Base-by-base conservation (phyloP, 37 sponge, comb jelly and placozoan species). In the Dysidea cf. avara region DNA sequence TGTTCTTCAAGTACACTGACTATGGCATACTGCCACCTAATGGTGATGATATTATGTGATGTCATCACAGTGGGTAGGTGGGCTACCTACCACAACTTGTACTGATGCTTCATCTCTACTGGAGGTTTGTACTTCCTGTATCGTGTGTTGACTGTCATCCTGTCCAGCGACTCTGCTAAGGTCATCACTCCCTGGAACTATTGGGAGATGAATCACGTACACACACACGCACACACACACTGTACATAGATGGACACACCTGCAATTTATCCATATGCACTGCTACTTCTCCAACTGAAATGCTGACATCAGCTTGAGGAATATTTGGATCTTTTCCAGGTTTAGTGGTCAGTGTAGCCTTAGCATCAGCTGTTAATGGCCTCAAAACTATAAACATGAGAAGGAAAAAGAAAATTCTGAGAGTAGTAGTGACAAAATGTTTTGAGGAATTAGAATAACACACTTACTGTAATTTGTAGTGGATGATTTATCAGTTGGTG, bases 211-310 rank as follows among this genome's bases (percentile, higher is more conserved):
- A 25, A 61, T 4, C 24, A 46, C n/a, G n/a, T n/a, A n/a, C n/a
- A n/a, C n/a, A n/a, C n/a, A n/a, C n/a, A n/a, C n/a, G n/a, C n/a
- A n/a, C n/a, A n/a, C n/a, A n/a, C n/a, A n/a, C n/a, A n/a, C n/a
- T n/a, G n/a, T n/a, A n/a, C n/a, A n/a, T n/a, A n/a, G n/a, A n/a
- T n/a, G n/a, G n/a, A 56, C 32, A 4, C 63, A 90, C 91, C 91
- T 90, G 91, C 39, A 67, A 63, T 59, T 81, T 84, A 29, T 60
- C 34, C 17, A 90, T 57, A 6, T 68, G 25, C 2, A 90, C 30
- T 5, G 77, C 63, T 37, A 90, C 74, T 37, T 82, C 26, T 13
- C 82, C 37, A 35, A 90, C 6, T 28, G 25, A 67, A 46, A 46
- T 21, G 7, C 24, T 22, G 20, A 68, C 12, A 0, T 4, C 21